Conservation (phyloP, 2,888 invertebrate genomes). For the Conistra vaccinii region DNA sequence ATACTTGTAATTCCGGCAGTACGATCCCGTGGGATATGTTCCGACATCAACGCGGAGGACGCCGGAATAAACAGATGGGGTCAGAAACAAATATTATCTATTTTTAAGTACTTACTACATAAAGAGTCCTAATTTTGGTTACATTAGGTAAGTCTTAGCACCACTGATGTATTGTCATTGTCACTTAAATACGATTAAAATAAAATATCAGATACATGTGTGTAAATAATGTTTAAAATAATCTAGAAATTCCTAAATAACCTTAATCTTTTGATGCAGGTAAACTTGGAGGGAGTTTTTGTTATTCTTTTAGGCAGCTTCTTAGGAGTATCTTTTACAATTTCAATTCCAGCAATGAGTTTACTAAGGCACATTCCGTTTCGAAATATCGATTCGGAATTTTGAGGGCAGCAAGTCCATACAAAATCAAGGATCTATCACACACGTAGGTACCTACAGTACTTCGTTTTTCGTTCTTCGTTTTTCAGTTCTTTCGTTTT, state of each 20-base stretch:
- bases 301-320: background rate
- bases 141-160: conserved; percentile 69
- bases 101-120: conserved; percentile 24
- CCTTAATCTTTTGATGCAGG: conserved; percentile 43
- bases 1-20: background rate
- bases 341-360: background rate
- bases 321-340: background rate
- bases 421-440: too few relatives aligned
- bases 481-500: too few relatives aligned
- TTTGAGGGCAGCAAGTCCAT: too few relatives aligned
- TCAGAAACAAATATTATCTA: background rate
- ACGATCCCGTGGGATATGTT: background rate
- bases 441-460: too few relatives aligned
- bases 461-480: too few relatives aligned
- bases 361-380: too few relatives aligned
- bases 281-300: conserved; percentile 39
- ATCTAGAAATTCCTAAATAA: conserved; percentile 40
- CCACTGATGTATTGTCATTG: conserved; percentile 62
- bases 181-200: conserved; percentile 45
- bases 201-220: conserved; percentile 66
- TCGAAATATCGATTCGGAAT: too few relatives aligned
- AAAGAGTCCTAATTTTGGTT: conserved; percentile 58
- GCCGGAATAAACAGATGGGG: too few relatives aligned
- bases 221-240: conserved; percentile 62
- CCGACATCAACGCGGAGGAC: too few relatives aligned